These are phyloP conservation scores for Drosophila meridiana DNA, from an alignment of 2,888 invertebrate species.

Conservation along the genomic window DNA sequence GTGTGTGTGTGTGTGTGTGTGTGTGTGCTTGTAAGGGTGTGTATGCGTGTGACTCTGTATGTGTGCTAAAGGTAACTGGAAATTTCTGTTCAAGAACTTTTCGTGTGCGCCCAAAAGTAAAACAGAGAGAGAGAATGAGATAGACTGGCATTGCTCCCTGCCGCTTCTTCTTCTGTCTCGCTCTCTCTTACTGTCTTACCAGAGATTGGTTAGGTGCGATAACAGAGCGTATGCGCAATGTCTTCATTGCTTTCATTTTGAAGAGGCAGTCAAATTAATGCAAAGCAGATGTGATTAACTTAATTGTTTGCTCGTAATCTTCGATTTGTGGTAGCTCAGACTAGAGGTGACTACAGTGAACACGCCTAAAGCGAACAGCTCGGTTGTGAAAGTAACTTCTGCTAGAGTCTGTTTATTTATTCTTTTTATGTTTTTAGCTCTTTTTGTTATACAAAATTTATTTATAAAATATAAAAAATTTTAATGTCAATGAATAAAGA, in stretches of 20 bases:
- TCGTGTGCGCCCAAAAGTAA: slow-evolving; percentile 23
- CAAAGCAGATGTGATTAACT: slow-evolving; percentile 73
- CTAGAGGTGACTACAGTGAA: not conserved
- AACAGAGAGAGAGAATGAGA: too few species aligned
- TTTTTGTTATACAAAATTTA: not conserved
- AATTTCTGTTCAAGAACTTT: slow-evolving; percentile 52
- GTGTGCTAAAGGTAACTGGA: slow-evolving; percentile 55
- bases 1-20: not conserved
- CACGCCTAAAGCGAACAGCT: not conserved
- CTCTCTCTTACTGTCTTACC: not conserved
- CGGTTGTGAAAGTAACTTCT: not conserved
- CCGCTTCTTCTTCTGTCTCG: not conserved
- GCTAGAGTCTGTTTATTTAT: not conserved
- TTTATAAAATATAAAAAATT: not conserved
- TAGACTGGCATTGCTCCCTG: not conserved
- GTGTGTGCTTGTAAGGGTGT: not conserved
- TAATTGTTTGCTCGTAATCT: slow-evolving; percentile 76
- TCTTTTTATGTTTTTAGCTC: not conserved
- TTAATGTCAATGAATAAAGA: too few species aligned
- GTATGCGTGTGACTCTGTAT: not conserved
- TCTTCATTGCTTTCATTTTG: slow-evolving; percentile 55
- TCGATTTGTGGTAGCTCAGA: slow-evolving; percentile 61
- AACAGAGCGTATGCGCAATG: slow-evolving; percentile 65
- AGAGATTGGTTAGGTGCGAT: slow-evolving; percentile 16
- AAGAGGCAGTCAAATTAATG: slow-evolving; percentile 37